Conservation (phyloP, 2,888 invertebrate genomes). For the Cantharis rustica region DNA sequence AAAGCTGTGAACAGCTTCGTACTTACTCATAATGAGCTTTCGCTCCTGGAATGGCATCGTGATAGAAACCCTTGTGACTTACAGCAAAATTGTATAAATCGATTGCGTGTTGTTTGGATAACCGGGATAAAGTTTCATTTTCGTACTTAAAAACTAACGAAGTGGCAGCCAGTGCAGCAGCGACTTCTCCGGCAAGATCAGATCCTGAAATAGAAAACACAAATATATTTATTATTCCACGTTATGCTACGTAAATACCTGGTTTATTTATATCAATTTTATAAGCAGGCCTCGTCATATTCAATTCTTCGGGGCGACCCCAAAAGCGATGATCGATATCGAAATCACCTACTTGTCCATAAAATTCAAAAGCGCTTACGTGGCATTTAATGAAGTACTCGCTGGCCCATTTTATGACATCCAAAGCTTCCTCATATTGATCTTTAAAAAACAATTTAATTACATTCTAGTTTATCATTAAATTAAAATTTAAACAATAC, state of each 20-base stretch:
- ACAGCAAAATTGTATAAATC: conserved; percentile 61
- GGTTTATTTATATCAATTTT: conserved; percentile 62
- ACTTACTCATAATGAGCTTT: conserved; percentile 59
- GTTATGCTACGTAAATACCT: conserved; percentile 43
- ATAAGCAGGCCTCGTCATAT: conserved; percentile 61
- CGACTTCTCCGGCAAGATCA: conserved; percentile 65
- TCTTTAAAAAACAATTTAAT: conserved; percentile 38
- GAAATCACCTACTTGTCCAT: conserved; percentile 65
- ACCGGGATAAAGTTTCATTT: conserved; percentile 54
- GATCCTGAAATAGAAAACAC: conserved; percentile 52
- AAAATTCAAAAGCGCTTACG: conserved; percentile 58
- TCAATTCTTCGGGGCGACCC: conserved; percentile 67
- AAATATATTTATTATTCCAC: background rate
- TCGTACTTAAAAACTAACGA: conserved; percentile 53
- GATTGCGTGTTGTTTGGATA: conserved; percentile 57
- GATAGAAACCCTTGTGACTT: conserved; percentile 58
- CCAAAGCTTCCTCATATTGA: conserved; percentile 55
- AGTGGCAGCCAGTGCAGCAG: conserved; percentile 53
- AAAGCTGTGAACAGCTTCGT: background rate
- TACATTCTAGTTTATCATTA: background rate
- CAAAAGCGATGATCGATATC: conserved; percentile 63
- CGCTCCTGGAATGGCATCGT: conserved; percentile 59
- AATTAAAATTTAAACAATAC: background rate
- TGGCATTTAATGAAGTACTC: conserved; percentile 67
- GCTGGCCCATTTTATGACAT: conserved; percentile 62